Evolutionary conservation across 2,797 vertebrate genomes (phyloP).

Genomic region (Acropternis orthonyx): DNA sequence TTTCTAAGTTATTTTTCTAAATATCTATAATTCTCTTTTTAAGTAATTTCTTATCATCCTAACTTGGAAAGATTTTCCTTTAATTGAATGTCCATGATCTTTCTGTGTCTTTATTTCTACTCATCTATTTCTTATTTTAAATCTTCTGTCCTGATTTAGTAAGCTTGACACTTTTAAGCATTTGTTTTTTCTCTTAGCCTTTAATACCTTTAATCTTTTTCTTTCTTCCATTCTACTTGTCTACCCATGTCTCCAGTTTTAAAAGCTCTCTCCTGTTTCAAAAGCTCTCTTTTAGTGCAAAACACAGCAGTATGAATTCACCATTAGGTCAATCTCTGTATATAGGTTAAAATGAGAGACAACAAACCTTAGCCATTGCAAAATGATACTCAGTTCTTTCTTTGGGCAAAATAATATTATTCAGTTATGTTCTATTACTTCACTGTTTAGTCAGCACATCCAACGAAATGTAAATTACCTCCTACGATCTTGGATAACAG

Average conservation of each 20-base stretch:
- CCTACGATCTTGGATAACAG: neutral
- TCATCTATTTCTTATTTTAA: neutral
- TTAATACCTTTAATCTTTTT: neutral
- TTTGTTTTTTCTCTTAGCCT: neutral
- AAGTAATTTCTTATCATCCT: neutral
- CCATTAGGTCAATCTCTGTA: neutral
- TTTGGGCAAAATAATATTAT: neutral
- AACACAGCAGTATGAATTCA: neutral
- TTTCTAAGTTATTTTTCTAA: neutral
- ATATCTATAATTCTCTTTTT: neutral
- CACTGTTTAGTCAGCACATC: neutral
- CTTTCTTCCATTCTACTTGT: neutral
- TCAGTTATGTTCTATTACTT: neutral
- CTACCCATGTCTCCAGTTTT: neutral
- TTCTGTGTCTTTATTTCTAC: neutral
- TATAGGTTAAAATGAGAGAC: neutral
- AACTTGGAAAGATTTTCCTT: neutral
- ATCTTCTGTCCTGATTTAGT: neutral
- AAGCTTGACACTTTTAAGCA: neutral
- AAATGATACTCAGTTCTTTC: neutral
- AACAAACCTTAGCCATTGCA: neutral
- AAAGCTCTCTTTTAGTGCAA: neutral
- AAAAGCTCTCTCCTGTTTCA: neutral
- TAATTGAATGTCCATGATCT: neutral
- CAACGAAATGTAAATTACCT: neutral